Evolutionary conservation across 1,140 invertebrate species (phyloP).

Genomic region (Anastrepha ludens): DNA sequence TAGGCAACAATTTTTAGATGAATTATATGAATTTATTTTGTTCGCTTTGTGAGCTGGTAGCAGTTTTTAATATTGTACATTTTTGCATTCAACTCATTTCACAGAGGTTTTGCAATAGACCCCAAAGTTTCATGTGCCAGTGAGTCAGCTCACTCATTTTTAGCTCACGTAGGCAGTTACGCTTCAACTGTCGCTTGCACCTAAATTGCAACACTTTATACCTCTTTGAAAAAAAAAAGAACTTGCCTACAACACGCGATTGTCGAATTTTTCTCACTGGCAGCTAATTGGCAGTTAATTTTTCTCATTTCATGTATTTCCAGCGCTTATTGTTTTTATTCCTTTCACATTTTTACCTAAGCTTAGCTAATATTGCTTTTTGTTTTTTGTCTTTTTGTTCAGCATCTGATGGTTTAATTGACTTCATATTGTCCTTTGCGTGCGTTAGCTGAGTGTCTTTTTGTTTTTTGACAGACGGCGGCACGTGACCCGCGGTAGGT

Average conservation of each 20-base stretch:
- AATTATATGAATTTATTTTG: too few species aligned
- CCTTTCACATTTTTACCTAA: not conserved
- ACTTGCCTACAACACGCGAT: not conserved
- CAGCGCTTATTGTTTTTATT: not conserved
- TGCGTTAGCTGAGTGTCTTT: not conserved
- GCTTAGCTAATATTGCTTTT: not conserved
- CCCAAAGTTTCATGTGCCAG: not conserved
- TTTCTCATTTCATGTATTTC: too few species aligned
- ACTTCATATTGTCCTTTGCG: not conserved
- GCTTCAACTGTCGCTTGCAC: not conserved
- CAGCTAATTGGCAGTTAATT: not conserved
- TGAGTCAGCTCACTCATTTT: constrained; percentile 18
- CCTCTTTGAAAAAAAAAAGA: not conserved
- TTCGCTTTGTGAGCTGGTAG: not conserved
- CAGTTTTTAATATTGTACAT: not conserved
- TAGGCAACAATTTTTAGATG: not conserved
- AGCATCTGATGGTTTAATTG: constrained; percentile 1
- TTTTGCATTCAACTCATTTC: not conserved
- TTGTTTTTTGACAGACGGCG: not conserved
- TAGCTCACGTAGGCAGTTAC: not conserved
- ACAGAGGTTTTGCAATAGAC: too few species aligned
- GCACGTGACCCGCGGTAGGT: not conserved
- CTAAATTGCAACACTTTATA: not conserved
- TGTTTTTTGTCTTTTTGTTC: not conserved
- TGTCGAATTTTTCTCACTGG: constrained; percentile 15